phyloP scores from a whole-genome alignment of 2,888 invertebrate species.

The Dynastes hyllus region DNA sequence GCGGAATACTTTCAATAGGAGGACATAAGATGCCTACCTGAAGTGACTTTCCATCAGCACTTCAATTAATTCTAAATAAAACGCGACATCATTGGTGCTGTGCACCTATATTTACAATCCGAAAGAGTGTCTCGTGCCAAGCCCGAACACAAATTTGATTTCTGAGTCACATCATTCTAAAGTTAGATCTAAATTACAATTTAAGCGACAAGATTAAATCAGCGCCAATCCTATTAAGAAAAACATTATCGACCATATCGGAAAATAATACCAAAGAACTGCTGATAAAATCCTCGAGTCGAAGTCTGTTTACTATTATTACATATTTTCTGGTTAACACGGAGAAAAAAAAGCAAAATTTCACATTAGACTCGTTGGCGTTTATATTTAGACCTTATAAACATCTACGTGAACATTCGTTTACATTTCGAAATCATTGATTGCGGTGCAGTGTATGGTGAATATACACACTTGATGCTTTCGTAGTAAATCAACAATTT shows the following conservation, averaged over 20 bases:
- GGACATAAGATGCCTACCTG: not conserved
- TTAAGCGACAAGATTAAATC: constrained; percentile 57
- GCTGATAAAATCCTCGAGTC: not conserved
- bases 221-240: not conserved
- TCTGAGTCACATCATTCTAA: constrained; percentile 60
- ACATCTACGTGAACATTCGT: constrained; percentile 26
- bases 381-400: constrained; percentile 19
- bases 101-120: constrained; percentile 48
- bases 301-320: not conserved
- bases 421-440: constrained; percentile 30
- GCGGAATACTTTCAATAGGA: not conserved
- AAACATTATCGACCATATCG: not conserved
- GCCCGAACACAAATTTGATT: constrained; percentile 60
- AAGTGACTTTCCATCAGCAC: constrained; percentile 35
- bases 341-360: not conserved
- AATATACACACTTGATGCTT: constrained; percentile 26
- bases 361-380: not conserved
- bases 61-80: constrained; percentile 45
- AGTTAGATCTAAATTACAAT: constrained; percentile 59
- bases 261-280: not conserved
- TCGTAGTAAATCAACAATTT: constrained; percentile 25
- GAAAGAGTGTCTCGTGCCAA: constrained; percentile 47
- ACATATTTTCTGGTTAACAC: not conserved
- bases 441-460: constrained; percentile 3
- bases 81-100: constrained; percentile 38